phyloP scores from a whole-genome alignment of 2,888 invertebrate genomes.

The Orchesellides sinensis region DNA sequence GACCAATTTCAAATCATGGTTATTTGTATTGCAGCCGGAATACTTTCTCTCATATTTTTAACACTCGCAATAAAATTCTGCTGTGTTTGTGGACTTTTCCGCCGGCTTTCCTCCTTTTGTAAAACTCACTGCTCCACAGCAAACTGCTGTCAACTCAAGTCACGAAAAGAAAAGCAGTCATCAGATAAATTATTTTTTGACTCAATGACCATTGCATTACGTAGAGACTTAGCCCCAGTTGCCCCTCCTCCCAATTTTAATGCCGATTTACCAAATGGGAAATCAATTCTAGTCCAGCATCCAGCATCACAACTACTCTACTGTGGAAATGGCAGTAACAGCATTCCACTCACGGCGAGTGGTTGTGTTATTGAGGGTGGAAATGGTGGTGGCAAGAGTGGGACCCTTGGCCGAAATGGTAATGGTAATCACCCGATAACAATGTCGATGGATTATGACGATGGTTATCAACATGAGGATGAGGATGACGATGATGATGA shows the following conservation, averaged over 20 bases:
- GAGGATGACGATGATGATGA: conserved; percentile 56
- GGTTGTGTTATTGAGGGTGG: conserved; percentile 47
- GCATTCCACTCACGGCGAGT: conserved; percentile 45
- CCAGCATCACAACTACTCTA: conserved; percentile 56
- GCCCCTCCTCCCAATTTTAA: conserved; percentile 68
- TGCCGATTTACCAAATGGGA: conserved; percentile 65
- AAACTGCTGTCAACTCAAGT: conserved; percentile 60
- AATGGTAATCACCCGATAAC: conserved; percentile 67
- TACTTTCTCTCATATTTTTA: conserved; percentile 66
- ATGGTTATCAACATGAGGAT: conserved; percentile 54
- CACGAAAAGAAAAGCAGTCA: conserved; percentile 52
- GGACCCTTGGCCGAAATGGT: conserved; percentile 60
- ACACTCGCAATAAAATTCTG: conserved; percentile 58
- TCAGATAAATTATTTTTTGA: conserved; percentile 69
- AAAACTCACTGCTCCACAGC: conserved; percentile 56
- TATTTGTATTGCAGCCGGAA: conserved; percentile 66
- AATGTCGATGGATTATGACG: conserved; percentile 67
- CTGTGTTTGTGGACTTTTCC: conserved; percentile 59
- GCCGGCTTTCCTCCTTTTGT: conserved; percentile 53
- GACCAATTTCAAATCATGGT: conserved; percentile 70
- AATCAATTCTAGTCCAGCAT: conserved; percentile 62
- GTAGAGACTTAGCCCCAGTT: conserved; percentile 49
- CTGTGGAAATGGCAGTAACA: conserved; percentile 43
- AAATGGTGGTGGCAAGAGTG: conserved; percentile 31
- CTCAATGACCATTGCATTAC: conserved; percentile 64